Conservation (phyloP, 2,113 vertebrate genomes). For the Rhinoderma darwinii region DNA sequence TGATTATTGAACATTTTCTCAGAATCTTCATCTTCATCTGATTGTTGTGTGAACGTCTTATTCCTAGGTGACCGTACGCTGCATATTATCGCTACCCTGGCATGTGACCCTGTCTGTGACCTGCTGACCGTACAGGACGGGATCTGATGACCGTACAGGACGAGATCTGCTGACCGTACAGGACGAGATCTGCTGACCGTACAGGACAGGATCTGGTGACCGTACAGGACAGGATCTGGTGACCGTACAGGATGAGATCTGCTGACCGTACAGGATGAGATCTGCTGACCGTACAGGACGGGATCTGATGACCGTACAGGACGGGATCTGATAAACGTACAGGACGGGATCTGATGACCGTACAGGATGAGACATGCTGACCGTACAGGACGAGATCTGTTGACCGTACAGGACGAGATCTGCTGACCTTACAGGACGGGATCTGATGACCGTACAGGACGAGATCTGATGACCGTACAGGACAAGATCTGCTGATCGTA, state of each 20-base stretch:
- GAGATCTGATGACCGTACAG: not conserved
- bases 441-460: not conserved
- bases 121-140: not conserved
- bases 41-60: not conserved
- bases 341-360: not conserved
- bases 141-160: not conserved
- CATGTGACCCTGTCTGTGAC: not conserved
- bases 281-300: not conserved
- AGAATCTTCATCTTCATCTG: not conserved
- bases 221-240: too few relatives aligned
- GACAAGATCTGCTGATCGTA: not conserved
- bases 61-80: not conserved
- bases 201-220: not conserved
- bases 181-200: not conserved
- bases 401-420: not conserved
- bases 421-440: too few relatives aligned
- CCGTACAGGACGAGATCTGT: not conserved
- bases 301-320: not conserved
- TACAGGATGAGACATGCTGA: not conserved
- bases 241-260: not conserved
- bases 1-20: slow-evolving; percentile 4
- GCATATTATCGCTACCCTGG: not conserved
- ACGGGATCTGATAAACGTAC: not conserved
- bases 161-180: not conserved
- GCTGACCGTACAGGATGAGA: too few relatives aligned